Evolutionary conservation across 2,888 invertebrate species (phyloP).

Genomic region (Theristus sp.): DNA sequence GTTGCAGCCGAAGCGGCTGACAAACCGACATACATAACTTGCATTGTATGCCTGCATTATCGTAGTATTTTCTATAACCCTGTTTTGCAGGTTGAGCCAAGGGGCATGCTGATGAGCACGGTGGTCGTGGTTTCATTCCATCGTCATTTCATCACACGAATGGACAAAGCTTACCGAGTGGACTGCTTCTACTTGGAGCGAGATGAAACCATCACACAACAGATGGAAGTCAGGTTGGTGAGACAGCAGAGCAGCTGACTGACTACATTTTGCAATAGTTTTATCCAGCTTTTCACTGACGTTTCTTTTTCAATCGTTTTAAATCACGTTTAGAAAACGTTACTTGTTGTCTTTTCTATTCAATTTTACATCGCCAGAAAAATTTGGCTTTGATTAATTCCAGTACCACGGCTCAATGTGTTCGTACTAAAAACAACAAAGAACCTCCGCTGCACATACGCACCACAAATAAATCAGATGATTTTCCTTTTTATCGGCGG

Average conservation of each 20-base stretch:
- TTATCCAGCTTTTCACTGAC: too few species aligned
- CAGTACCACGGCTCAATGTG: too few species aligned
- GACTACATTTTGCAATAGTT: neutral
- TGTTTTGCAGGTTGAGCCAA: conserved; percentile 4
- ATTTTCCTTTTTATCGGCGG: neutral
- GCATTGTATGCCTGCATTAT: too few species aligned
- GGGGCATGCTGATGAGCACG: conserved; percentile 5
- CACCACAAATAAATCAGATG: too few species aligned
- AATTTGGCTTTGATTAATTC: too few species aligned
- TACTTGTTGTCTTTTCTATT: neutral
- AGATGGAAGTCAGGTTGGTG: conserved; percentile 5
- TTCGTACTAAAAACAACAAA: too few species aligned
- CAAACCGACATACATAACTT: too few species aligned
- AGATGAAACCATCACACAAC: conserved; percentile 3
- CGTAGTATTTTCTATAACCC: too few species aligned
- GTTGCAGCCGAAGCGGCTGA: too few species aligned
- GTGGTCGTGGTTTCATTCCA: conserved; percentile 6
- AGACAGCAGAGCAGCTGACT: neutral
- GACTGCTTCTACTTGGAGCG: conserved; percentile 9
- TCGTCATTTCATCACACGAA: conserved; percentile 4
- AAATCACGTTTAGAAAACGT: too few species aligned
- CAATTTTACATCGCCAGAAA: neutral
- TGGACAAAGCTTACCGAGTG: conserved; percentile 6
- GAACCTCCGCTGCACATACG: neutral
- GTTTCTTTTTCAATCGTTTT: too few species aligned